These are phyloP conservation scores for Limnothrissa miodon DNA, from an alignment of 2,113 vertebrate genomes.

Conservation along the genomic window DNA sequence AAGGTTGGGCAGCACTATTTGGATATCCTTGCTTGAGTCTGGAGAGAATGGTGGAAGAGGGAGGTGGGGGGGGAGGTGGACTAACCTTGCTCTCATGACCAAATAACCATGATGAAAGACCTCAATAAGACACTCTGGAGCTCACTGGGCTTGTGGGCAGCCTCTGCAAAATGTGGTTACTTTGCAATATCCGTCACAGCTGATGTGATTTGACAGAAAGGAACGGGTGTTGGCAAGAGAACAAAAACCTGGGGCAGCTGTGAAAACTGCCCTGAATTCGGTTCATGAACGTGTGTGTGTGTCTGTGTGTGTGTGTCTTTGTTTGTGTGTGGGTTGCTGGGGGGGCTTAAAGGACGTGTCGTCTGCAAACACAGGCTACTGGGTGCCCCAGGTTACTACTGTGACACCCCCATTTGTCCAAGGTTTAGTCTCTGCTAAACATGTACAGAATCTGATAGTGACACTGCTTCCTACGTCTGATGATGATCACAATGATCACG, in stretches of 20 bases:
- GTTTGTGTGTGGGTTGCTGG: background rate
- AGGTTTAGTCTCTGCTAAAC: background rate
- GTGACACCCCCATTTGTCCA: background rate
- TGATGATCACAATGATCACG: too few relatives aligned
- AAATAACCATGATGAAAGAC: background rate
- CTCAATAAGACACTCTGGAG: background rate
- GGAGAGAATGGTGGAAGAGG: too few relatives aligned
- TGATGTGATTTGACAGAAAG: conserved; percentile 17
- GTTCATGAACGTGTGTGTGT: background rate
- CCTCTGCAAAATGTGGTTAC: conserved; percentile 3
- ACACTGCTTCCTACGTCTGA: background rate
- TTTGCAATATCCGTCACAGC: background rate
- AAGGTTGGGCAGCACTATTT: background rate
- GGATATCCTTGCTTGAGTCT: background rate
- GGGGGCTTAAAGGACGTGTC: background rate
- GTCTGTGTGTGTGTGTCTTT: background rate
- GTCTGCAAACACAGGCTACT: background rate
- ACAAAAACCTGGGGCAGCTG: background rate
- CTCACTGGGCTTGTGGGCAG: background rate
- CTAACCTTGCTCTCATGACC: background rate
- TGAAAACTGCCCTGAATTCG: background rate
- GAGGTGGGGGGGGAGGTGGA: background rate
- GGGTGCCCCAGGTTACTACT: background rate
- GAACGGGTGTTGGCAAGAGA: background rate
- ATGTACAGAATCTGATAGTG: background rate